Base-by-base conservation (phyloP, 2,797 vertebrate genomes). In the Rachycentron canadum region DNA sequence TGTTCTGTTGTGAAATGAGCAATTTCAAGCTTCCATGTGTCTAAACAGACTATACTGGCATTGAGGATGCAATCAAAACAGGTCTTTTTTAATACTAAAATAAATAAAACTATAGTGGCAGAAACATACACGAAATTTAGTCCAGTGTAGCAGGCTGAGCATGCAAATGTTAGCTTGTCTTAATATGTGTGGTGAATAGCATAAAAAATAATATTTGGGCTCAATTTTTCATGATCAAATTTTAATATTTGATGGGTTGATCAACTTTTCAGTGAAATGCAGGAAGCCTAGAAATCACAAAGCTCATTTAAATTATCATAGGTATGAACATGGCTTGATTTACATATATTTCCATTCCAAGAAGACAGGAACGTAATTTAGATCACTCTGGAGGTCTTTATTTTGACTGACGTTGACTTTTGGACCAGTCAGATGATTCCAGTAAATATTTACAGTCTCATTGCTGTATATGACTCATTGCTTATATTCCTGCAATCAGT, bases 271-370 rank as follows among this genome's bases (percentile, higher is more conserved):
- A 49, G 2, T 45, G 47, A 60, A 49, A n/a, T 13, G 10, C 28
- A 1, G 1, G 2, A 21, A 63, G 65, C n/a, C 25, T 55, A 19
- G 8, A 72, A 73, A 71, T 80, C 19, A n/a, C 40, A 59, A 63
- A 71, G 38, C 62, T 79, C 5, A 80, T 80, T 50, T 71, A 21
- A 73, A 71, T 77, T 58, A 66, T 73, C 59, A 81, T 56, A 34
- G 26, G 73, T 66, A 49, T 59, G 34, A 70, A 34, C 19, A 62
- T 65, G 7, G 65, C 58, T 65, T 73, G 0, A 88, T 87, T 83
- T 82, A 53, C 69, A 86, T 71, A 58, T 17, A 65, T 59, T 77
- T 43, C 64, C 14, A 63, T 84, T 49, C 32, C 57, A 57, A 60
- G 41, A 63, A 52, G 65, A 69, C 16, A 60, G 32, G 10, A 69